Percentiles rank a stretch among this genome's conserved stretches.
Evolutionary conservation across 2,113 vertebrate species (phyloP).

Genomic region (Neopipo cinnamomea): DNA sequence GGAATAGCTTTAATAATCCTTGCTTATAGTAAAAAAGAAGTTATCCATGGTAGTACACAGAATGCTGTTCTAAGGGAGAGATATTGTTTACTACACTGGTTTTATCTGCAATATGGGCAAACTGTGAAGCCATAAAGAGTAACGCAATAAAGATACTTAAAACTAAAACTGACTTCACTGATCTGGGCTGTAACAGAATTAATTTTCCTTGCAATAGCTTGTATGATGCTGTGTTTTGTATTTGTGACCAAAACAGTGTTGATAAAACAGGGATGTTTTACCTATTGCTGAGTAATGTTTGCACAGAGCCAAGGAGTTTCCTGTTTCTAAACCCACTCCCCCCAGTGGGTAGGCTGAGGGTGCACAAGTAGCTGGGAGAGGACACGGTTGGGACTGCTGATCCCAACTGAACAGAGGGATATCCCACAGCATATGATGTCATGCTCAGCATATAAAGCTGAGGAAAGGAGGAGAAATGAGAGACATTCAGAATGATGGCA

Average conservation of each 20-base stretch:
- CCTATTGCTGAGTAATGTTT: neutral
- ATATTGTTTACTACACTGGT: neutral
- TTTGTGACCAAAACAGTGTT: neutral
- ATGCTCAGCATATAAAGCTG: neutral
- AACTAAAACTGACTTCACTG: neutral
- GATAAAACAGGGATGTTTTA: neutral
- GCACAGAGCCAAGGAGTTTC: neutral
- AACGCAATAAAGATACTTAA: neutral
- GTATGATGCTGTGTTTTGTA: neutral
- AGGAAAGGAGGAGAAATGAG: neutral
- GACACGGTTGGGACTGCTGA: neutral
- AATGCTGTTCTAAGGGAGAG: neutral
- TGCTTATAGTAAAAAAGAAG: neutral
- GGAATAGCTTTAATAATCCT: neutral
- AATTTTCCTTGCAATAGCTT: neutral
- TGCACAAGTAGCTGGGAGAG: neutral
- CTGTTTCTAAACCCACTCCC: neutral
- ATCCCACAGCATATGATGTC: neutral
- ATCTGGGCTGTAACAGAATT: neutral
- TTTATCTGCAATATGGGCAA: neutral
- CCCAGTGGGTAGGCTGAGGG: too few relatives aligned
- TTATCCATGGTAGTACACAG: neutral
- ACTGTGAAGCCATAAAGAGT: neutral
- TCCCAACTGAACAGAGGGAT: neutral
- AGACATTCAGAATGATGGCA: fast-evolving